A percentile compares a stretch with the other conserved stretches of the same genome.
Conservation (phyloP, 2,888 invertebrate species). For the Leptopilina myrica region DNA sequence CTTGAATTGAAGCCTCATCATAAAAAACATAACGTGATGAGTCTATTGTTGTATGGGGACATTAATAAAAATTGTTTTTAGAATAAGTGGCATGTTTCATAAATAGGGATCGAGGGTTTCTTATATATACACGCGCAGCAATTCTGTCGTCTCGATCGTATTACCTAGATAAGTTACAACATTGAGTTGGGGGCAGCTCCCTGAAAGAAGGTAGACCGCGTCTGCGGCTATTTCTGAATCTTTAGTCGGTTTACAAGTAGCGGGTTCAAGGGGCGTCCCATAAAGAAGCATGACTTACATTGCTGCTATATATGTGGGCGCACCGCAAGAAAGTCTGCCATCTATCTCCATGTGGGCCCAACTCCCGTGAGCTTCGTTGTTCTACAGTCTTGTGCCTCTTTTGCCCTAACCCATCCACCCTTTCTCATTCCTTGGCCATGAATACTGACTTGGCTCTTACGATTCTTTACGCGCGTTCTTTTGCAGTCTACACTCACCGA, state of each 20-base stretch:
- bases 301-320: slow-evolving; percentile 71
- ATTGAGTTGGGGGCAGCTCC: slow-evolving; percentile 53
- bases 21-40: too few relatives aligned
- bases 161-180: slow-evolving; percentile 63
- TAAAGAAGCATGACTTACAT: slow-evolving; percentile 75
- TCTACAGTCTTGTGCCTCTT: slow-evolving; percentile 48
- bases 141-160: slow-evolving; percentile 62
- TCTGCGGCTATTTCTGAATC: slow-evolving; percentile 73
- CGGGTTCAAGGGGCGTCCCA: slow-evolving; percentile 73
- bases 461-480: slow-evolving; percentile 62
- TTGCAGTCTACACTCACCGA: slow-evolving; percentile 57
- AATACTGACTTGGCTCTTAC: slow-evolving; percentile 57
- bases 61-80: too few relatives aligned
- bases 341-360: slow-evolving; percentile 64
- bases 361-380: slow-evolving; percentile 51
- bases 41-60: too few relatives aligned
- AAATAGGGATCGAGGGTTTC: neutral
- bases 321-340: slow-evolving; percentile 68
- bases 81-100: neutral
- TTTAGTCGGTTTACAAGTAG: slow-evolving; percentile 75
- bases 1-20: too few relatives aligned
- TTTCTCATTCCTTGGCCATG: slow-evolving; percentile 57
- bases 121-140: neutral
- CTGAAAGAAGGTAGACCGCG: slow-evolving; percentile 47
- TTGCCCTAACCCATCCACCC: slow-evolving; percentile 49